phyloP scores from a whole-genome alignment of 2,888 invertebrate genomes.

The Cartodere bifasciata region DNA sequence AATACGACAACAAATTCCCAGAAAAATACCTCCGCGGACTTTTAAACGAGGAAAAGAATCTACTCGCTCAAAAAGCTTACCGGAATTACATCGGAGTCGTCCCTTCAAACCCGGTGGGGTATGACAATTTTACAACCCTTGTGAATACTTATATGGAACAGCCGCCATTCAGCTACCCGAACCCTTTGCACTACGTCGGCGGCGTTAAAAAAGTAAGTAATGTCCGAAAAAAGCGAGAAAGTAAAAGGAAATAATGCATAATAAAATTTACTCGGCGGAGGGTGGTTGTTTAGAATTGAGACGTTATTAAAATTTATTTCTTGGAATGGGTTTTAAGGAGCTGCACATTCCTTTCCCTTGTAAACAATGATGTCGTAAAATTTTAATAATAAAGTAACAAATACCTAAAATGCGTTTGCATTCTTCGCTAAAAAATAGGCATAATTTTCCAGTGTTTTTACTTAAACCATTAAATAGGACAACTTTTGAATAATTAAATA shows the following conservation, averaged over 20 bases:
- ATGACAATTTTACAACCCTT: slow-evolving; percentile 56
- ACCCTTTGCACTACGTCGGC: slow-evolving; percentile 60
- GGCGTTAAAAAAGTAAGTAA: slow-evolving; percentile 48
- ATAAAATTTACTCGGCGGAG: no score
- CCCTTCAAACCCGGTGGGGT: slow-evolving; percentile 61
- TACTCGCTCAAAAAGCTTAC: slow-evolving; percentile 56
- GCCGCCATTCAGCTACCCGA: slow-evolving; percentile 79
- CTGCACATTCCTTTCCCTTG: background rate
- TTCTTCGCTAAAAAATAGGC: no score
- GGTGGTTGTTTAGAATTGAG: no score
- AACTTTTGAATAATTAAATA: no score
- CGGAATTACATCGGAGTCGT: slow-evolving; percentile 72
- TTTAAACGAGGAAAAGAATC: slow-evolving; percentile 47
- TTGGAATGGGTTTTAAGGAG: no score
- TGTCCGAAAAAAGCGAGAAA: no score
- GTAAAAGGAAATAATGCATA: no score
- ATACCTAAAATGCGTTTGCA: background rate
- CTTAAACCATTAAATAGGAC: no score
- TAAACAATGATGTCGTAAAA: background rate
- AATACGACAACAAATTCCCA: slow-evolving; percentile 68
- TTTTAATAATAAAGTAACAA: background rate
- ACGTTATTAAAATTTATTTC: no score
- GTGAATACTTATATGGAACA: slow-evolving; percentile 74
- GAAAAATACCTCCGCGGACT: slow-evolving; percentile 69
- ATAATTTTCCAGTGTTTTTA: no score